Evolutionary conservation across 2,797 vertebrate genomes (phyloP).

Genomic region (Pangasius mekongensis): DNA sequence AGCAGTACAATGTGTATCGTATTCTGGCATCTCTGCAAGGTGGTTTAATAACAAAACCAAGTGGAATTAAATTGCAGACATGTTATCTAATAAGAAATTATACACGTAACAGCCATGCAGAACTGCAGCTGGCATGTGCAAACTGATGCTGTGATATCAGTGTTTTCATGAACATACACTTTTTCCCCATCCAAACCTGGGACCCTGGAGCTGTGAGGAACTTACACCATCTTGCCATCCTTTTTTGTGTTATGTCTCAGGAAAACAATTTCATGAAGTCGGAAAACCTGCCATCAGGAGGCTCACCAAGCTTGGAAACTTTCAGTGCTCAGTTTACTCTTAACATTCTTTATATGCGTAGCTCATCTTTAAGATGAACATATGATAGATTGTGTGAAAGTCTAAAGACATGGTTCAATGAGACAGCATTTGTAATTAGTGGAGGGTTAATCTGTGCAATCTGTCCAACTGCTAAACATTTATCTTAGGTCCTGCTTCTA

Average conservation of each 20-base stretch:
- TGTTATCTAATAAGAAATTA: not conserved
- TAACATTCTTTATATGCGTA: not conserved
- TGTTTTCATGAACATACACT: not conserved
- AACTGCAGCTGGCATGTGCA: not conserved
- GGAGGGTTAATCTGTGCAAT: not conserved
- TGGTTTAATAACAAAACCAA: not conserved
- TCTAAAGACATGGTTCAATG: not conserved
- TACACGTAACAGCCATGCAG: not conserved
- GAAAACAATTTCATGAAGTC: not conserved
- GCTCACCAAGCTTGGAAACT: not conserved
- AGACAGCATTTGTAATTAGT: not conserved
- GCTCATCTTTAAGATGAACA: not conserved
- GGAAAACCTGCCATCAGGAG: not conserved
- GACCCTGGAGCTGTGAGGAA: not conserved
- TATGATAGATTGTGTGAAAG: not conserved
- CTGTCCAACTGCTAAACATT: slow-evolving; percentile 14
- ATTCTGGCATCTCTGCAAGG: not conserved
- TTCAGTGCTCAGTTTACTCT: not conserved
- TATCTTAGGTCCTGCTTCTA: slow-evolving; percentile 10
- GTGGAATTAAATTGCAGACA: not conserved
- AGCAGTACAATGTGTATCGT: not conserved
- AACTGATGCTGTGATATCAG: not conserved
- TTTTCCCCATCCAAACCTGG: not conserved
- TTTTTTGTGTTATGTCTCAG: not conserved
- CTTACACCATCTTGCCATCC: not conserved